Percentiles rank a stretch among this genome's conserved stretches.
These are phyloP conservation scores for Caenorhabditis tropicalis DNA, from an alignment of 1,140 invertebrate genomes.

Conservation along the genomic window DNA sequence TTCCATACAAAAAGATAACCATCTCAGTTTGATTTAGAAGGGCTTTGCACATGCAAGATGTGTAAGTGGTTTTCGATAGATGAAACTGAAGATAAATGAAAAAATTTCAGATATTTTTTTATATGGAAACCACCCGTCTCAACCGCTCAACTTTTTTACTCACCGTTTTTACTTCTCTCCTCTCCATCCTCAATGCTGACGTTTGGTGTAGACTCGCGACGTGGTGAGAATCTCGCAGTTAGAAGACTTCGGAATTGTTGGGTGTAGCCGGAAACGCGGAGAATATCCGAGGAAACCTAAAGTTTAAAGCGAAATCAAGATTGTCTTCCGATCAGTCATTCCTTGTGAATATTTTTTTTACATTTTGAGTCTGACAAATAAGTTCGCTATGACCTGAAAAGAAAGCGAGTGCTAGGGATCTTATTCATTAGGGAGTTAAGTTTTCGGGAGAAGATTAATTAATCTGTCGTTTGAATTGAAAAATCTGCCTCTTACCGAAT, in stretches of 20 bases:
- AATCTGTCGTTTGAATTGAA: too few relatives aligned
- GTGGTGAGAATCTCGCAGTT: slow-evolving; percentile 45
- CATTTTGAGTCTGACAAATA: too few relatives aligned
- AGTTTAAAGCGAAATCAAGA: neutral
- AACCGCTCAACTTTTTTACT: neutral
- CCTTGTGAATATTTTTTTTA: neutral
- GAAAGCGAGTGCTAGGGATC: too few relatives aligned
- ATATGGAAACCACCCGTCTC: too few relatives aligned
- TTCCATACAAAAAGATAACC: too few relatives aligned
- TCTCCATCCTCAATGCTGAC: neutral
- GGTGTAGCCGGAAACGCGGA: slow-evolving; percentile 56
- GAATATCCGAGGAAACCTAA: slow-evolving; percentile 57
- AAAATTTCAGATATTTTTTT: too few relatives aligned
- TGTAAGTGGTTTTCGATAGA: too few relatives aligned
- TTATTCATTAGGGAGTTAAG: too few relatives aligned
- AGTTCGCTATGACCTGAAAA: too few relatives aligned
- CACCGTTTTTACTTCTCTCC: neutral
- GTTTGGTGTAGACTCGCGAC: slow-evolving; percentile 39
- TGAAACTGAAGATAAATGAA: neutral
- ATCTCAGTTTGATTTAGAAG: too few relatives aligned
- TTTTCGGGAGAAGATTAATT: too few relatives aligned
- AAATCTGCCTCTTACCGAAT: slow-evolving; percentile 11
- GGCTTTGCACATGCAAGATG: too few relatives aligned
- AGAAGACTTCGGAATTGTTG: slow-evolving; percentile 56
- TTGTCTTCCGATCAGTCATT: neutral